These are phyloP conservation scores for Cydia splendana DNA, from an alignment of 1,140 invertebrate species.

Conservation along the genomic window DNA sequence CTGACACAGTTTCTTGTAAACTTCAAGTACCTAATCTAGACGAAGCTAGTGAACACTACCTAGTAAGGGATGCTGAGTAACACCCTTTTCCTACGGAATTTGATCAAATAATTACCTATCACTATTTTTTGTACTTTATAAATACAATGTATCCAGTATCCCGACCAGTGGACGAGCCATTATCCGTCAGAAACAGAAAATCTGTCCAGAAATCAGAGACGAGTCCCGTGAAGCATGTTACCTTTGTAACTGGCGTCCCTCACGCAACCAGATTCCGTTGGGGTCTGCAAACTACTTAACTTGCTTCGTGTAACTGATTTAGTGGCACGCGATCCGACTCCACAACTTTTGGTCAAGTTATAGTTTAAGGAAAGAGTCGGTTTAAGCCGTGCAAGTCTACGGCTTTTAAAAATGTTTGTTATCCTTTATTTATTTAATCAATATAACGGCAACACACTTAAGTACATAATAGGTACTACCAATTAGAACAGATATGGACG, in stretches of 20 bases:
- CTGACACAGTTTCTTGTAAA: too few relatives aligned
- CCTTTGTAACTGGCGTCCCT: conserved; percentile 19
- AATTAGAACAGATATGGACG: too few relatives aligned
- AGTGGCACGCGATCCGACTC: conserved; percentile 9
- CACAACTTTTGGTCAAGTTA: conserved; percentile 15
- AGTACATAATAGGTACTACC: neutral
- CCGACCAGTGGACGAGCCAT: neutral
- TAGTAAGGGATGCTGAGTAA: too few relatives aligned
- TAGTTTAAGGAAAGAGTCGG: neutral
- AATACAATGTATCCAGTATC: neutral
- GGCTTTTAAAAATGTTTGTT: too few relatives aligned
- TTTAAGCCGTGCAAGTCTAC: neutral
- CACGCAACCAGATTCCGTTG: conserved; percentile 20
- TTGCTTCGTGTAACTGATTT: conserved; percentile 11
- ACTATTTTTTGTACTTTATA: neutral
- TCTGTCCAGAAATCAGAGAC: conserved; percentile 12
- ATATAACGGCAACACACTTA: too few relatives aligned
- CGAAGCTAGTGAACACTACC: too few relatives aligned
- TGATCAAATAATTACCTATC: neutral
- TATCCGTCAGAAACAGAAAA: conserved; percentile 5
- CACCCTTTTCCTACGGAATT: neutral
- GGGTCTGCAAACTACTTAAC: conserved; percentile 20
- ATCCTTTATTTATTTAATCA: neutral
- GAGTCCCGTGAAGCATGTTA: conserved; percentile 15
- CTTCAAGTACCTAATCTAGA: too few relatives aligned